Evolutionary conservation across 2,888 invertebrate genomes (phyloP), one percentile per base, ranked within the genome.

Genomic region (Andrena fulva): DNA sequence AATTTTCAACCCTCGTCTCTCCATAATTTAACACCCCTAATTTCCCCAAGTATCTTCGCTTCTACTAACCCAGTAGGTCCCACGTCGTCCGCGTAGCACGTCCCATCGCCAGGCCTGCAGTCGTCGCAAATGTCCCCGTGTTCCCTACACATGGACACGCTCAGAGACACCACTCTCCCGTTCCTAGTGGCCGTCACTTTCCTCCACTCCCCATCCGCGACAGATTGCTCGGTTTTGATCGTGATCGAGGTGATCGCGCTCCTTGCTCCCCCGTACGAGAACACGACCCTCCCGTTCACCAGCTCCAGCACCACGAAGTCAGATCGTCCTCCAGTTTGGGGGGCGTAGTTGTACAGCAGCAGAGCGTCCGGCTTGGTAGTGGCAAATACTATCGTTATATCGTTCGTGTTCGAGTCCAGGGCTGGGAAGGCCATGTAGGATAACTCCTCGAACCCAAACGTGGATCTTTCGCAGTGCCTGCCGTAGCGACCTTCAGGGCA

Each of bases 301-400:
- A 99, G 94, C 94, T 99, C 99, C 82, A 99, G 95, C 0, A 99
- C 98, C 52, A 99, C 96, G 92, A 99, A 99, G 94, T 98, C 98
- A 0, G 98, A 98, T 86, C 98, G 95, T 10, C 98, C 98, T 4
- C 97, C 98, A 35, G 96, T 97, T 92, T 98, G 98, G 1, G 96
- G 95, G 0, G 98, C 98, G 92, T 97, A 99, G 92, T 98, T 99
- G 93, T 99, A 99, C 0, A 98, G 95, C n/a, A 99, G 94, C 10
- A 99, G 94, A 0, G 98, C 96, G 92, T 98, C 96, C 0, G 96
- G 96, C 93, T 98, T 98, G 1, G 97, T 97, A 0, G 99, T 99
- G 0, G 99, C 97, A 94, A 99, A 98, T 75, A 98, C 96, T 73
- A 99, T 96, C 0, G 97, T 97, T 85, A 99, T 97, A 91, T 98